These are phyloP conservation scores for Eriocheir sinensis DNA, from an alignment of 1,140 invertebrate species.

Conservation along the genomic window DNA sequence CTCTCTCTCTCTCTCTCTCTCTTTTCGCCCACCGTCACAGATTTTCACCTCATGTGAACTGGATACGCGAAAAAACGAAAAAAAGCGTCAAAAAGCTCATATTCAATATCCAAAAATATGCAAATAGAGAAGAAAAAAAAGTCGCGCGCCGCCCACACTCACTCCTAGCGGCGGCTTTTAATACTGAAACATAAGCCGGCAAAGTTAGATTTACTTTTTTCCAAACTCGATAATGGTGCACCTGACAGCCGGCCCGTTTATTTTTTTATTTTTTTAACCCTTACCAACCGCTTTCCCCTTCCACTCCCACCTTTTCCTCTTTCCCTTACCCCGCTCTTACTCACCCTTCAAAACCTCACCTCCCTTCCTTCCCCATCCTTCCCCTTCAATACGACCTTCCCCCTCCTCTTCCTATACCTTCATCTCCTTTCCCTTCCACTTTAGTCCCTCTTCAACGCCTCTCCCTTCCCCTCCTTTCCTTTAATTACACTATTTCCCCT, in stretches of 20 bases:
- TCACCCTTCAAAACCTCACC: no score
- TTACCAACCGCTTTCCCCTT: no score
- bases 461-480: no score
- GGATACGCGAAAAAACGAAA: not conserved
- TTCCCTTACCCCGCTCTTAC: not conserved
- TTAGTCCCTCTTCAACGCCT: no score
- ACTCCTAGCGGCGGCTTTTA: not conserved
- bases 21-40: not conserved
- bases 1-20: constrained; percentile 14
- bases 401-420: no score
- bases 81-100: not conserved
- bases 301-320: not conserved
- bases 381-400: no score
- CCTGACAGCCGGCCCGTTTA: no score
- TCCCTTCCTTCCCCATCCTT: not conserved
- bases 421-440: no score
- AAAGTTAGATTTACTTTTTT: not conserved
- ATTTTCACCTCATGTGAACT: not conserved
- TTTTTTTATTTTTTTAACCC: not conserved
- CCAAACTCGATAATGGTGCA: not conserved
- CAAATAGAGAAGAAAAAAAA: not conserved
- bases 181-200: not conserved
- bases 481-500: no score
- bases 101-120: no score
- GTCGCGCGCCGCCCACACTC: not conserved